Evolutionary conservation across 1,140 invertebrate genomes (phyloP).

Genomic region (Stegodyphus dumicola): DNA sequence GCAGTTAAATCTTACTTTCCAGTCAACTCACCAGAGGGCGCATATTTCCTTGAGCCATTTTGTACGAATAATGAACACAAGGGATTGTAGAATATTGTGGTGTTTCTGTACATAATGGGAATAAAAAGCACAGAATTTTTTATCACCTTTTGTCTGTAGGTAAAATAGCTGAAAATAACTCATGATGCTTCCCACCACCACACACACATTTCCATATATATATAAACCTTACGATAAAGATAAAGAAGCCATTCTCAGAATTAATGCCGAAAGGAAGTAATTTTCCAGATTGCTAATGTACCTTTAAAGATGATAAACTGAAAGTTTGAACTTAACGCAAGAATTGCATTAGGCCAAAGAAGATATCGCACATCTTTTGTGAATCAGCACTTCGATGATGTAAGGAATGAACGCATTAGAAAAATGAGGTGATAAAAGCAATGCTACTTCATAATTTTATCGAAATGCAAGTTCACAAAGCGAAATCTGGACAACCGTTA

Average conservation of each 20-base stretch:
- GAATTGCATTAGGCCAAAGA: not conserved
- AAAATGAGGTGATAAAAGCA: not conserved
- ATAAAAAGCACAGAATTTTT: not conserved
- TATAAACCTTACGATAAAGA: not conserved
- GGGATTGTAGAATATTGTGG: too few species aligned
- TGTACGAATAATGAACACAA: not conserved
- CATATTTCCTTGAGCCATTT: not conserved
- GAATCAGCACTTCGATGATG: not conserved
- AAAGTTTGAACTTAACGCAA: not conserved
- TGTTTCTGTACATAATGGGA: not conserved
- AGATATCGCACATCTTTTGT: too few species aligned
- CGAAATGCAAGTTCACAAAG: too few species aligned
- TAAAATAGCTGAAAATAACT: not conserved
- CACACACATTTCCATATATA: too few species aligned
- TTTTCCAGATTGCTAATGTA: constrained; percentile 6
- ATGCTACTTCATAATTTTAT: not conserved
- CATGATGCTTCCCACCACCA: not conserved
- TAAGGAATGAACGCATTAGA: not conserved
- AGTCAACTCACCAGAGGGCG: not conserved
- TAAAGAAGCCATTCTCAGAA: constrained; percentile 21
- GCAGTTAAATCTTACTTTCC: constrained; percentile 3
- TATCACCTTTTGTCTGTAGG: constrained; percentile 24
- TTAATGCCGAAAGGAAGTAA: constrained; percentile 9
- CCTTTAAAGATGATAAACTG: constrained; percentile 15
- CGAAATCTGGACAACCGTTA: too few species aligned